A percentile compares a stretch with the other conserved stretches of the same genome.
phyloP scores from a whole-genome alignment of 2,888 invertebrate species.

The Scaptomyza caliginosa region DNA sequence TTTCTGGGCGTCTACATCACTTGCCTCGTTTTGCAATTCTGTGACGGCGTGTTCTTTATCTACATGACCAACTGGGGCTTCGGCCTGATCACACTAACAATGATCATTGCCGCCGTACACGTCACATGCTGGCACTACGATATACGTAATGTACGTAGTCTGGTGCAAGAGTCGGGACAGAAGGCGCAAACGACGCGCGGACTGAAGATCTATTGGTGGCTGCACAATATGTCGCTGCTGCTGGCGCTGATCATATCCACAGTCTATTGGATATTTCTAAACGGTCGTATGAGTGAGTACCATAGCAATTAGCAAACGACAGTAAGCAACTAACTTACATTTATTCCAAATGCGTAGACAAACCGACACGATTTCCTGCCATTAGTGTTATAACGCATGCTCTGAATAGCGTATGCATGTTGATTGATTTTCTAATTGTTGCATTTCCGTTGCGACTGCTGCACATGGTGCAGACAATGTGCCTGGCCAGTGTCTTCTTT shows the following conservation, averaged over 20 bases:
- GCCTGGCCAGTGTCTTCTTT: constrained; percentile 86
- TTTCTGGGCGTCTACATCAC: constrained; percentile 74
- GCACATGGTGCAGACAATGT: constrained; percentile 87
- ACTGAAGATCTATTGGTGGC: constrained; percentile 88
- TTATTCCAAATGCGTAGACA: constrained; percentile 83
- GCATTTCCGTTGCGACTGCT: constrained; percentile 89
- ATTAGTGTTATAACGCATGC: constrained; percentile 90
- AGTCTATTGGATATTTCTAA: constrained; percentile 88
- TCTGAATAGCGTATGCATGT: constrained; percentile 89
- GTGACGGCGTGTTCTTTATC: constrained; percentile 81
- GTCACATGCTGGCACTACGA: constrained; percentile 82
- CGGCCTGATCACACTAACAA: constrained; percentile 76
- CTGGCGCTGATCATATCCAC: constrained; percentile 89
- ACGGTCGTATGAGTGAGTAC: constrained; percentile 81
- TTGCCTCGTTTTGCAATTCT: constrained; percentile 72
- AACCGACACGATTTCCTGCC: constrained; percentile 86
- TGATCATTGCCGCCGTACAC: constrained; percentile 79
- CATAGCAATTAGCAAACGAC: background rate
- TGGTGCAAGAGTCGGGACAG: constrained; percentile 59
- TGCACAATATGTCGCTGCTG: constrained; percentile 88
- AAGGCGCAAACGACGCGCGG: constrained; percentile 73
- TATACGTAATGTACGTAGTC: constrained; percentile 60
- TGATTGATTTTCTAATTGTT: constrained; percentile 89
- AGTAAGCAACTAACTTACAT: constrained; percentile 3
- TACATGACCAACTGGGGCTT: constrained; percentile 84